phyloP scores from a whole-genome alignment of 2,888 invertebrate species.

The Nomada flava region DNA sequence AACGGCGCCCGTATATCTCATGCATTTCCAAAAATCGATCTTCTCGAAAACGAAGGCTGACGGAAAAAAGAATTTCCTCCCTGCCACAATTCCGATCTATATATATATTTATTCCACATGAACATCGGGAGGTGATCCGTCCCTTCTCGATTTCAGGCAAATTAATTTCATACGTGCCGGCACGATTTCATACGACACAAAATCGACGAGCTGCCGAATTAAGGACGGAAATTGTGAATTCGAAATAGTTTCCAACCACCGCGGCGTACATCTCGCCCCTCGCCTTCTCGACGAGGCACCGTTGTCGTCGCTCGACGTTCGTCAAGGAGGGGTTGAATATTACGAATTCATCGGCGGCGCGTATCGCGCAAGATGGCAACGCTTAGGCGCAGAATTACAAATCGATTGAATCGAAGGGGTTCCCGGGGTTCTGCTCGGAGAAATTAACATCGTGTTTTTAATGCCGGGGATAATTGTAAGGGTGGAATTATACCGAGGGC shows the following conservation, averaged over 20 bases:
- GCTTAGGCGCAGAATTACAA: conserved; percentile 81
- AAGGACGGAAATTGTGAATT: conserved; percentile 9
- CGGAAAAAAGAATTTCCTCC: background rate
- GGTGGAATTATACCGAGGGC: conserved; percentile 83
- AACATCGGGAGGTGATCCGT: background rate
- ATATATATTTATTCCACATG: background rate
- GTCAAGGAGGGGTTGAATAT: conserved; percentile 36
- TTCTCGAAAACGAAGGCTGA: background rate
- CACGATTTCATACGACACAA: background rate
- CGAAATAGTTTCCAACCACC: background rate
- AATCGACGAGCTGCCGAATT: background rate
- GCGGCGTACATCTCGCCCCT: background rate
- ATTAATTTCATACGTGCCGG: conserved; percentile 2
- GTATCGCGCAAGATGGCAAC: conserved; percentile 71
- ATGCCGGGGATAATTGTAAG: conserved; percentile 83
- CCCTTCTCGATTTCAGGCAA: background rate
- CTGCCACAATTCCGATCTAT: background rate
- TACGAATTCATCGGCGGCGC: conserved; percentile 60
- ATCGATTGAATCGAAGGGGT: conserved; percentile 83
- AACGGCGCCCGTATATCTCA: conserved; percentile 4
- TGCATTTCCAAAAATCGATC: conserved; percentile 9
- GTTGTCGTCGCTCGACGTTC: conserved; percentile 5
- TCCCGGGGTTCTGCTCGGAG: conserved; percentile 72
- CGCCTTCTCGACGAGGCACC: background rate
- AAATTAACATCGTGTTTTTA: conserved; percentile 84